Evolutionary conservation across 2,113 vertebrate genomes (phyloP), one percentile per base, ranked within the genome.

Genomic region (Suricata suricatta): DNA sequence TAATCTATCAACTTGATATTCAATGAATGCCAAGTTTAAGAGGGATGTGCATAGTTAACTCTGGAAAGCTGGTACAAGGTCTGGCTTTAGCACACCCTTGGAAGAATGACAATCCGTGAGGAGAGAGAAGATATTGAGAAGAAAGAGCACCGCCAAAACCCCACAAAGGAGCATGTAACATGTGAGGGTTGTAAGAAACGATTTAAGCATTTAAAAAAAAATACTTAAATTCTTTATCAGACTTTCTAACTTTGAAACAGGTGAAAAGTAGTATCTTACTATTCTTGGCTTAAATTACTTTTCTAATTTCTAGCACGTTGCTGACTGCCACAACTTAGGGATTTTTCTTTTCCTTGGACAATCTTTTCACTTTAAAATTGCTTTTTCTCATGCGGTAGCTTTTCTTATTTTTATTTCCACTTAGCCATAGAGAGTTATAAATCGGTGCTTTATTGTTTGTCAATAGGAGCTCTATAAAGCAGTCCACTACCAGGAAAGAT

Each of bases 341-440:
- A 0, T 44, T 57, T 88, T 60, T 87, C 68, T 96, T 90, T 85
- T 54, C 50, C 44, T 76, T 71, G 80, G 93, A 77, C 74, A 77
- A 76, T 63, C 41, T 76, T 85, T 95, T 83, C 52, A 54, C 66
- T 87, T 95, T 88, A 66, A 90, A 95, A 81, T 79, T 84, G 63
- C 68, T 96, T 96, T 89, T 89, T 54, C 50, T 54, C 76, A 69
- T 72, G 77, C 88, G 68, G 52, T 68, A 90, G 81, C 35, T 76
- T 95, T 96, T 94, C 60, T 64, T 89, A 79, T 66, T 97, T 97
- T 97, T 96, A 91, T 93, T 97, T 93, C 31, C 44, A 72, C 41
- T 96, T 96, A 91, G 68, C 69, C 44, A 23, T 54, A 76, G 86
- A 80, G 47, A 88, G 95, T 83, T 95, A 93, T 92, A 96, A 97